Conservation (phyloP, 1,140 invertebrate species). For the Drosophila lini region DNA sequence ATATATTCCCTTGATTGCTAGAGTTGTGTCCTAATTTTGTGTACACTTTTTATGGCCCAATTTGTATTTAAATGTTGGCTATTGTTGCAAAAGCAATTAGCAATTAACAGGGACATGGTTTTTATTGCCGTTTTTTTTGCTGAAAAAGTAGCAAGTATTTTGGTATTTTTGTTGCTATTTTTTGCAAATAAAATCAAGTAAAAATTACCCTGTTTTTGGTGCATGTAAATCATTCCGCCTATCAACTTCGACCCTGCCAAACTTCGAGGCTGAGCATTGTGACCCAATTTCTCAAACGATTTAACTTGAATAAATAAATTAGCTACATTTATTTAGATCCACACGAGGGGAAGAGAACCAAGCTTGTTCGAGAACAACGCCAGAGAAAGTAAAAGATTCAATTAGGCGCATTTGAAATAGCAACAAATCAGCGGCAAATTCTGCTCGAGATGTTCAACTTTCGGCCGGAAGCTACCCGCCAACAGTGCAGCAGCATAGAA, state of each 20-base stretch:
- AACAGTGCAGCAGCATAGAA: conserved; percentile 38
- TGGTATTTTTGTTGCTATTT: not conserved
- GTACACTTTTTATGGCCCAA: conserved; percentile 25
- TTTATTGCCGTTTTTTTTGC: not conserved
- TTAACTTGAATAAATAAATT: conserved; percentile 64
- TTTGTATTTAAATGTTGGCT: conserved; percentile 32
- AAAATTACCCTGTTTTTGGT: not conserved
- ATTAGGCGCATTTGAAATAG: conserved; percentile 51
- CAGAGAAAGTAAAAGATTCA: conserved; percentile 50
- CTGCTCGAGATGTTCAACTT: conserved; percentile 40
- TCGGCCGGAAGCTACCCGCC: conserved; percentile 37
- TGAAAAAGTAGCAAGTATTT: conserved; percentile 29
- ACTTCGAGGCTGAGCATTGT: conserved; percentile 14
- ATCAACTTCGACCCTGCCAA: conserved; percentile 11
- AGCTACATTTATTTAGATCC: conserved; percentile 38
- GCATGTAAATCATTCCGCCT: conserved; percentile 30
- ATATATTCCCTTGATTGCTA: conserved; percentile 7
- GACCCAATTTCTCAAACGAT: conserved; percentile 58
- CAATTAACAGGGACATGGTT: conserved; percentile 28
- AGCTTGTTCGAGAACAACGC: conserved; percentile 19
- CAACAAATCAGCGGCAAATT: conserved; percentile 59
- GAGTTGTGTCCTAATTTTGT: conserved; percentile 2
- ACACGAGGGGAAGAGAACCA: not conserved
- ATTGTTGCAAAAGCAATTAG: conserved; percentile 50
- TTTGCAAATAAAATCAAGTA: conserved; percentile 1